These are phyloP conservation scores for Dinoponera quadriceps DNA, from an alignment of 1,140 invertebrate genomes.

Conservation along the genomic window DNA sequence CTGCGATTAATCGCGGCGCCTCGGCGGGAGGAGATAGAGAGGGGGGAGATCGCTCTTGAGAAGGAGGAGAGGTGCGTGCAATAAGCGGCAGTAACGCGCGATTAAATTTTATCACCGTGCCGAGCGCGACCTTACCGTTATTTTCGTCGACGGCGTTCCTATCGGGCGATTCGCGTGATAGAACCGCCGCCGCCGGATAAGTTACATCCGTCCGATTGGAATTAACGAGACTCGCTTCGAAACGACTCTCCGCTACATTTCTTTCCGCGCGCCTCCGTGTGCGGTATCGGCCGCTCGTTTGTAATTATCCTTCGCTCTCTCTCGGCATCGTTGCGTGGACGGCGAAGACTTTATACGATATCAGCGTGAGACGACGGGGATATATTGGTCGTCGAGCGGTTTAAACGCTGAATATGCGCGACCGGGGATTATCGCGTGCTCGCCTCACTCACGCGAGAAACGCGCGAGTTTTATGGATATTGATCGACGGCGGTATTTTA, in stretches of 20 bases:
- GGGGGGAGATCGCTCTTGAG: not conserved
- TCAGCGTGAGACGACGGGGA: not conserved
- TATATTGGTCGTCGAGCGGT: too few species aligned
- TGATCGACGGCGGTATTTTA: constrained; percentile 50
- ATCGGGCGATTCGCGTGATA: not conserved
- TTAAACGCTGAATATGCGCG: not conserved
- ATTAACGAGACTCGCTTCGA: not conserved
- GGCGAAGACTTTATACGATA: not conserved
- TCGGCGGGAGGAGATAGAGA: not conserved
- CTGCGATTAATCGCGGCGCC: constrained; percentile 13
- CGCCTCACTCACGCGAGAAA: not conserved
- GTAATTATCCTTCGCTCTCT: not conserved
- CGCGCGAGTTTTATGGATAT: constrained; percentile 42
- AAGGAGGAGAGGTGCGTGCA: not conserved
- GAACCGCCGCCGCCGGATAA: not conserved
- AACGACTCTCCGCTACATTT: not conserved
- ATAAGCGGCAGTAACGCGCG: constrained; percentile 12
- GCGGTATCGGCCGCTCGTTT: too few species aligned
- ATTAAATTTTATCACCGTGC: constrained; percentile 45
- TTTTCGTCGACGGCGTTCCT: constrained; percentile 19
- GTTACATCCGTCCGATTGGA: too few species aligned
- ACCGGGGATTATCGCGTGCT: not conserved
- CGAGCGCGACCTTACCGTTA: constrained; percentile 35
- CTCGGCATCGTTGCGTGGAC: not conserved
- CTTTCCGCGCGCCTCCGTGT: too few species aligned